phyloP scores from a whole-genome alignment of 2,888 invertebrate species.

The Arrhopalites spinosus region DNA sequence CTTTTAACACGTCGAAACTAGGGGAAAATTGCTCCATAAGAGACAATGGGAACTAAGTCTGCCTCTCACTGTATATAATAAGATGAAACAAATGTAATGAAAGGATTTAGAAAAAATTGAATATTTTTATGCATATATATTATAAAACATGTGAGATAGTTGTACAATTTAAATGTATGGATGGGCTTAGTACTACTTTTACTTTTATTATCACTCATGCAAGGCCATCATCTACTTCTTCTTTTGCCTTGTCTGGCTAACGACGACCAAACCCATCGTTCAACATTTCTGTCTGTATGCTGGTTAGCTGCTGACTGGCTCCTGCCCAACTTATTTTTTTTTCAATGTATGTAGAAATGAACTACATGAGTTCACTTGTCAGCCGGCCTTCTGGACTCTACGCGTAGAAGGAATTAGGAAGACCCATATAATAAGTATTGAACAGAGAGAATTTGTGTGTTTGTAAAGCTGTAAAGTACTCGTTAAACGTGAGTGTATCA shows the following conservation, averaged over 20 bases:
- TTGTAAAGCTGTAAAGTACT: not conserved
- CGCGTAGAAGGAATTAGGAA: not conserved
- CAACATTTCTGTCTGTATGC: conserved; percentile 11
- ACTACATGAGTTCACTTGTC: not conserved
- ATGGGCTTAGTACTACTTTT: conserved; percentile 18
- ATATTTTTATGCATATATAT: conserved; percentile 7
- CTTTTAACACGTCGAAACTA: no score
- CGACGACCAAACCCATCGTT: conserved; percentile 22
- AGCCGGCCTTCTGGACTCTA: conserved; percentile 2
- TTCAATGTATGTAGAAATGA: not conserved
- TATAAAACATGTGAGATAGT: not conserved
- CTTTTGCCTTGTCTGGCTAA: conserved; percentile 11
- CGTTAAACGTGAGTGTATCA: not conserved
- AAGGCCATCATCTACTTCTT: conserved; percentile 14
- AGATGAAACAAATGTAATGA: not conserved
- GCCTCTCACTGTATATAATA: no score
- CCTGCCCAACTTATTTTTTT: conserved; percentile 8
- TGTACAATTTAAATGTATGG: no score
- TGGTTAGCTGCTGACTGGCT: conserved; percentile 5
- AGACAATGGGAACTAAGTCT: no score
- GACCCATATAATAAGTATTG: not conserved
- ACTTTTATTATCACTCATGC: conserved; percentile 24
- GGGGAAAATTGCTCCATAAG: no score
- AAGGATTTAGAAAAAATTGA: not conserved
- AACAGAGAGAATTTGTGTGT: not conserved